Conservation (phyloP, 2,888 invertebrate species). For the Zootermopsis nevadensis region DNA sequence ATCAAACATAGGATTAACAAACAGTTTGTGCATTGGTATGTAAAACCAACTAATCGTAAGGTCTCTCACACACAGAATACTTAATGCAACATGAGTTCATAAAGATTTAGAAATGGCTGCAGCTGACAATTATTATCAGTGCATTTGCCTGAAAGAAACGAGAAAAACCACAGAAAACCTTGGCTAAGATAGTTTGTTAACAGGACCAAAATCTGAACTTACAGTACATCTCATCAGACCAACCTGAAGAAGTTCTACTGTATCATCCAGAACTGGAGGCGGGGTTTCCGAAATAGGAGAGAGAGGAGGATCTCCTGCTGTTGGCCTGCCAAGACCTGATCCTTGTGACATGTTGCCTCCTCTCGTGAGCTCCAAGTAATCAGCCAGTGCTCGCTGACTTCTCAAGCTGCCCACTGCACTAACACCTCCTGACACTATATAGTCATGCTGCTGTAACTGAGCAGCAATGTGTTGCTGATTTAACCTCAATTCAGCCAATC, state of each 20-base stretch:
- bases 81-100: no score
- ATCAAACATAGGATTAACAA: no score
- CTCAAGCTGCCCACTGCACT: conserved; percentile 8
- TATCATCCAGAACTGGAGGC: conserved; percentile 61
- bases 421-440: conserved; percentile 27
- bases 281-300: conserved; percentile 91
- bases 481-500: conserved; percentile 69
- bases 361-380: conserved; percentile 55
- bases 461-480: conserved; percentile 62
- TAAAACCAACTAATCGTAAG: no score
- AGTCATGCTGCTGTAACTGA: conserved; percentile 50
- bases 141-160: no score
- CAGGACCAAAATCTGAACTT: no score
- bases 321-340: conserved; percentile 69
- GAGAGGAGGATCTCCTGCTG: conserved; percentile 71
- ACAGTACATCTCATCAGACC: conserved; percentile 45
- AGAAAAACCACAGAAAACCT: no score
- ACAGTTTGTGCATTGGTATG: no score
- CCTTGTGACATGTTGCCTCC: conserved; percentile 69
- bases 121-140: no score
- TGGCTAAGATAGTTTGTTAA: no score
- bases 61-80: no score
- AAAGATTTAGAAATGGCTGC: no score
- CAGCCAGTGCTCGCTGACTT: conserved; percentile 41
- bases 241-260: conserved; percentile 54